Base-by-base conservation (phyloP, 1,140 invertebrate species). In the Heterodera carotae region DNA sequence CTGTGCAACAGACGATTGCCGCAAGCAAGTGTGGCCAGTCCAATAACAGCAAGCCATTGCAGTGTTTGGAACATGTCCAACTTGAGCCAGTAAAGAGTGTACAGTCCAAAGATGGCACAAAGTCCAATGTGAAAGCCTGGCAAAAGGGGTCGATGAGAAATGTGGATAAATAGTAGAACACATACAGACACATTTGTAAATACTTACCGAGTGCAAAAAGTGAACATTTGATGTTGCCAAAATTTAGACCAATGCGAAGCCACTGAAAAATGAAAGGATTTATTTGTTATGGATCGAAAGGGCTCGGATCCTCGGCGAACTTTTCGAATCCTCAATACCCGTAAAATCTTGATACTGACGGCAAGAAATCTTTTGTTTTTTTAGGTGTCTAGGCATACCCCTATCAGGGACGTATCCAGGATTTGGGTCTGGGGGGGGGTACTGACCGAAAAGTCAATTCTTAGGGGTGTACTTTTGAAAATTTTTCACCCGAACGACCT, bases 1-100 rank as follows among this genome's bases (percentile, higher is more conserved):
- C 75, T 31, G 22, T 76, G 75, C 71, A 97, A 91, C 83, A 97
- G 90, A 82, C 93, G 91, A 88, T 96, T 94, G 25, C 96, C 96
- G 80, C 92, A 92, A 7, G 97, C 90, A 90, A 97, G 97, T 67
- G 95, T 96, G 75, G 95, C 90, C 59, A 92, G 87, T 69, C 92
- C 93, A 71, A 97, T 89, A 36, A 93, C 91, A 76, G 93, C 90
- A 60, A 98, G 90, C 89, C 94, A 96, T 81, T 93, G 92, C 83
- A 96, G 89, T n/a, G 95, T 96, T 69, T 92, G 91, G 89, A 98
- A 98, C 96, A 98, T 98, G 84, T 95, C 92, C 56, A 76, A 25
- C 34, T 93, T 90, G 69, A 96, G 88, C 94, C 95, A 98, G 88
- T 97, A 96, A 80, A 93, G 89, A 66, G 91, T 92, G 88, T 96